Evolutionary conservation across 2,113 vertebrate genomes (phyloP).

Genomic region (Nerophis lumbriciformis): DNA sequence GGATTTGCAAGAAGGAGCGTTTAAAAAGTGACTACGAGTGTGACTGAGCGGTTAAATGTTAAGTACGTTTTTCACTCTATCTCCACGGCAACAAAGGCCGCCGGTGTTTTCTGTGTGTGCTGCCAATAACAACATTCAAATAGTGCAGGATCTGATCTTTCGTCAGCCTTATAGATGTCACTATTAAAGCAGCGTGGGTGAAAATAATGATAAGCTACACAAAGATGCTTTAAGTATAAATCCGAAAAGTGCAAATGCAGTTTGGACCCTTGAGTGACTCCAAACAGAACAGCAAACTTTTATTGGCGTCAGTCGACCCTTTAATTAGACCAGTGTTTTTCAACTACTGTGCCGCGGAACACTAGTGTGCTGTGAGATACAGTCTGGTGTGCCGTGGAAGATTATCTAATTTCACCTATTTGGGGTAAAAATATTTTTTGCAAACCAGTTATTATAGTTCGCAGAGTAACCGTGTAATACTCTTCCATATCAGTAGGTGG

Average conservation of each 20-base stretch:
- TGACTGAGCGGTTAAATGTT: slow-evolving; percentile 15
- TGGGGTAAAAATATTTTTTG: too few relatives aligned
- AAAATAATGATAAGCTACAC: slow-evolving; percentile 26
- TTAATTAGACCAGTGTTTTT: slow-evolving; percentile 54
- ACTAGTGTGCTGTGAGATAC: too few relatives aligned
- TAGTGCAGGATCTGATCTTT: slow-evolving; percentile 13
- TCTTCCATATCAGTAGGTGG: too few relatives aligned
- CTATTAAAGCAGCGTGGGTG: slow-evolving; percentile 20
- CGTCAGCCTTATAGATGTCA: slow-evolving; percentile 9
- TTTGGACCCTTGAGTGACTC: slow-evolving; percentile 13
- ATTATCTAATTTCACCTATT: too few relatives aligned
- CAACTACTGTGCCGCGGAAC: too few relatives aligned
- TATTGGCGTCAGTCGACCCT: slow-evolving; percentile 50
- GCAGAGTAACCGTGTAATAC: too few relatives aligned
- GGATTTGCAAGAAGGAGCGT: too few relatives aligned
- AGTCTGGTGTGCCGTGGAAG: too few relatives aligned
- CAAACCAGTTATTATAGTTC: too few relatives aligned
- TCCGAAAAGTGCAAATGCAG: slow-evolving; percentile 16
- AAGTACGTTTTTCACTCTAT: slow-evolving; percentile 31
- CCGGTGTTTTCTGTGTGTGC: slow-evolving; percentile 8
- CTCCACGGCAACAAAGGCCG: slow-evolving; percentile 48
- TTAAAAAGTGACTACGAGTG: neutral
- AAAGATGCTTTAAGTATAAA: slow-evolving; percentile 62
- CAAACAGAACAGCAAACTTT: slow-evolving; percentile 45
- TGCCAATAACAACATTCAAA: slow-evolving; percentile 12